These are phyloP conservation scores for Mystacides longicornis DNA, from an alignment of 2,888 invertebrate genomes.

Conservation along the genomic window DNA sequence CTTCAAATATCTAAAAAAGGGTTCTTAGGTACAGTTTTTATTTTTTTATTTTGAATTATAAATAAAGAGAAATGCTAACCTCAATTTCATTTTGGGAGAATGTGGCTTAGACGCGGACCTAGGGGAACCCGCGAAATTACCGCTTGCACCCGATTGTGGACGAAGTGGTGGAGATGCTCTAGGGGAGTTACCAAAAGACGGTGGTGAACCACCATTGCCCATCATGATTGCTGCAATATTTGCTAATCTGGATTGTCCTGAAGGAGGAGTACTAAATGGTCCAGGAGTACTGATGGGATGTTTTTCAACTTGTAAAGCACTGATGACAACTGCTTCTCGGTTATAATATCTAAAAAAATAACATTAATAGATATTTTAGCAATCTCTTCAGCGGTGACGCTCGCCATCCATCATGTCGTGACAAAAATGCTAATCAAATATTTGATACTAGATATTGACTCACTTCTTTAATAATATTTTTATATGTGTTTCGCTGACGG, in stretches of 20 bases:
- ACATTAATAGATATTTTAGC: not conserved
- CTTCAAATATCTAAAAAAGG: conserved; percentile 72
- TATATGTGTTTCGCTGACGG: conserved; percentile 83
- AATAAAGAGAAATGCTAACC: conserved; percentile 44
- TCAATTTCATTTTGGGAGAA: conserved; percentile 89
- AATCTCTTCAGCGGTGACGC: not conserved
- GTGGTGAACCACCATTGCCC: conserved; percentile 46
- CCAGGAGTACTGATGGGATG: conserved; percentile 85
- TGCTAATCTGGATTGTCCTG: conserved; percentile 49
- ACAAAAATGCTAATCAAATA: not conserved
- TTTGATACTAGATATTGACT: conserved; percentile 36
- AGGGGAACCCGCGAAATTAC: conserved; percentile 50
- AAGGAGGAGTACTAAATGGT: conserved; percentile 67
- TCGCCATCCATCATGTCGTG: too few species aligned
- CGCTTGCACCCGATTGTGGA: conserved; percentile 54
- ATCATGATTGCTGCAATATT: conserved; percentile 44
- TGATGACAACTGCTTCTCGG: conserved; percentile 86
- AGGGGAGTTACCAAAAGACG: conserved; percentile 43
- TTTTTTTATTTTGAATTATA: not conserved
- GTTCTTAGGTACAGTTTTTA: not conserved
- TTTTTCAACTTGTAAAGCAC: conserved; percentile 88
- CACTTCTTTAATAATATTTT: conserved; percentile 82
- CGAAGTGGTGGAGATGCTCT: conserved; percentile 55
- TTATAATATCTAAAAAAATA: conserved; percentile 71
- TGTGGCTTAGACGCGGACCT: conserved; percentile 53